Conservation (phyloP, 2,888 invertebrate species). For the Acanthoscelides obtectus region DNA sequence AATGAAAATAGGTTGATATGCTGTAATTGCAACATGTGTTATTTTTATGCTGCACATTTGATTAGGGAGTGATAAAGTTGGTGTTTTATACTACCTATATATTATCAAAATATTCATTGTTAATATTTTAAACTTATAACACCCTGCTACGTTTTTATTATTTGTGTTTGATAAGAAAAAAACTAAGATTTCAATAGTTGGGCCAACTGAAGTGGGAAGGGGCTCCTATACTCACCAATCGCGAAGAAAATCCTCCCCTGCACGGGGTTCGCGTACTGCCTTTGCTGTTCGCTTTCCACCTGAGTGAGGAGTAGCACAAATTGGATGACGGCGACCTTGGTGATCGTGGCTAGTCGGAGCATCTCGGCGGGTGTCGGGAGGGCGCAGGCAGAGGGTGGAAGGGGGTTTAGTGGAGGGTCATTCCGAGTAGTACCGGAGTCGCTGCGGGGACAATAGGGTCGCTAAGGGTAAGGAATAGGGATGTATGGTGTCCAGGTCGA, state of each 20-base stretch:
- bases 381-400: slow-evolving; percentile 15
- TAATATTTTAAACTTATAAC: too few relatives aligned
- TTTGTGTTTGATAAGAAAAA: too few relatives aligned
- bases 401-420: slow-evolving; percentile 25
- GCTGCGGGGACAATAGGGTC: background rate
- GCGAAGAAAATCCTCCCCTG: slow-evolving; percentile 54
- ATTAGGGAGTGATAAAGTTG: too few relatives aligned
- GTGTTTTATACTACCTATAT: too few relatives aligned
- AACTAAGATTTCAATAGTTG: too few relatives aligned
- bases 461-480: slow-evolving; percentile 5
- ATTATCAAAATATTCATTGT: too few relatives aligned
- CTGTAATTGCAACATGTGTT: too few relatives aligned
- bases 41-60: too few relatives aligned
- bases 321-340: slow-evolving; percentile 35
- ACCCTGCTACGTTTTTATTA: too few relatives aligned
- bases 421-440: slow-evolving; percentile 16
- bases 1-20: too few relatives aligned
- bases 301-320: slow-evolving; percentile 33
- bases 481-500: slow-evolving; percentile 42
- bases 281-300: slow-evolving; percentile 24
- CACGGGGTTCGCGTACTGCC: slow-evolving; percentile 18
- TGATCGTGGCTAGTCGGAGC: slow-evolving; percentile 30
- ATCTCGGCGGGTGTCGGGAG: slow-evolving; percentile 27
- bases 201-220: too few relatives aligned
- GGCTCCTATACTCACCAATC: slow-evolving; percentile 40